These are phyloP conservation scores for Lepus townsendii DNA, from an alignment of 2,797 vertebrate genomes.

Conservation along the genomic window DNA sequence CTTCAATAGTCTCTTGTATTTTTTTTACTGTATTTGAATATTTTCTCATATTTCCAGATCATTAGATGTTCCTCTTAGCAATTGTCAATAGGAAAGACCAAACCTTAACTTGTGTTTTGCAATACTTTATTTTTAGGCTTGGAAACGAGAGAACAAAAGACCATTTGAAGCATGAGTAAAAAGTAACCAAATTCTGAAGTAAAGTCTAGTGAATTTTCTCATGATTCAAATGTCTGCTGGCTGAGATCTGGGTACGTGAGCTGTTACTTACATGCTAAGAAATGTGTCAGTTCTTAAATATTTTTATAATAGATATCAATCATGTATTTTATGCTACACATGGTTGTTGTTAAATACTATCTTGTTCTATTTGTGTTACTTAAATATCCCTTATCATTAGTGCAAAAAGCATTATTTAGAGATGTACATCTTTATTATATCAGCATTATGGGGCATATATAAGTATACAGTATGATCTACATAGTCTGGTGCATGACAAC, in stretches of 20 bases:
- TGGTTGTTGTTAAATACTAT: background rate
- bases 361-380: background rate
- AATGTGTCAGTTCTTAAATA: background rate
- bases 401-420: background rate
- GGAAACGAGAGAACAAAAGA: background rate
- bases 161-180: background rate
- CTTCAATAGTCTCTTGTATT: background rate
- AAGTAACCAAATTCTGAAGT: background rate
- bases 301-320: slow-evolving; percentile 23
- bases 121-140: slow-evolving; percentile 10
- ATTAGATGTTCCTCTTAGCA: background rate
- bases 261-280: background rate
- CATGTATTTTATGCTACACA: background rate
- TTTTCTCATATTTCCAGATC: background rate
- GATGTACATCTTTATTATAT: background rate
- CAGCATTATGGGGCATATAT: background rate
- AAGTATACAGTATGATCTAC: background rate
- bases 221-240: background rate
- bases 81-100: background rate
- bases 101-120: background rate
- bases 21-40: background rate
- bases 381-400: background rate
- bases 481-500: background rate
- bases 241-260: background rate
- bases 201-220: background rate